Percentiles rank a stretch among this genome's conserved stretches.
Conservation (phyloP, 2,888 invertebrate species). For the Troides aeacus region DNA sequence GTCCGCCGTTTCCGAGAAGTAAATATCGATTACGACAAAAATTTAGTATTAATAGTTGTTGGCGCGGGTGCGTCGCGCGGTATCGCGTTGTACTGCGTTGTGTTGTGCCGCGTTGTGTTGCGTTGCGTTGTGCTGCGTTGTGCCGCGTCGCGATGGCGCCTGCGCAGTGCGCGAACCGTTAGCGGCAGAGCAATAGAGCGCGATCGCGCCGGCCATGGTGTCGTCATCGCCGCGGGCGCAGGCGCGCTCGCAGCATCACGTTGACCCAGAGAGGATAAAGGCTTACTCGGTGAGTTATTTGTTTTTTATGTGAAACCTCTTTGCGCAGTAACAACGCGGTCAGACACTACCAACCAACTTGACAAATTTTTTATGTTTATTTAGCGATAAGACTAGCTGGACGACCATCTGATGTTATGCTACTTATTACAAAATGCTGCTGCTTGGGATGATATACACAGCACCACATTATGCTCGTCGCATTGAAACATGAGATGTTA, state of each 20-base stretch:
- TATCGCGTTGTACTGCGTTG: constrained; percentile 31
- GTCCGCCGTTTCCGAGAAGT: constrained; percentile 22
- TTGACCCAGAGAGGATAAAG: constrained; percentile 76
- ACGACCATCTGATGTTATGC: too few relatives aligned
- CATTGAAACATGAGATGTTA: too few relatives aligned
- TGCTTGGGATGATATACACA: too few relatives aligned
- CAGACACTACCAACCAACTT: too few relatives aligned
- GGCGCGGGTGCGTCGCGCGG: constrained; percentile 24
- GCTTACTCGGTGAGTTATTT: constrained; percentile 70
- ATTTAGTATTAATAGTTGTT: neutral
- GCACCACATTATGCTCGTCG: too few relatives aligned
- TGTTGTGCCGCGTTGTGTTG: too few relatives aligned
- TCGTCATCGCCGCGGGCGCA: constrained; percentile 77
- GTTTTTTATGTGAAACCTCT: constrained; percentile 31
- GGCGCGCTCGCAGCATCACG: constrained; percentile 68
- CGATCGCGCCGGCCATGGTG: constrained; percentile 74
- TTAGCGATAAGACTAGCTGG: too few relatives aligned
- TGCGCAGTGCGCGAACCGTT: constrained; percentile 44
- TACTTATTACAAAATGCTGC: too few relatives aligned
- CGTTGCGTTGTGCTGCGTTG: too few relatives aligned
- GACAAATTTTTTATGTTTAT: too few relatives aligned
- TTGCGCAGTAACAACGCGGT: too few relatives aligned
- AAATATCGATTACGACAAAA: neutral
- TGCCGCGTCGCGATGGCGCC: constrained; percentile 24
- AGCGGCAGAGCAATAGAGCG: constrained; percentile 53